Base-by-base conservation (phyloP, 2,888 invertebrate genomes). In the Troilus luridus region DNA sequence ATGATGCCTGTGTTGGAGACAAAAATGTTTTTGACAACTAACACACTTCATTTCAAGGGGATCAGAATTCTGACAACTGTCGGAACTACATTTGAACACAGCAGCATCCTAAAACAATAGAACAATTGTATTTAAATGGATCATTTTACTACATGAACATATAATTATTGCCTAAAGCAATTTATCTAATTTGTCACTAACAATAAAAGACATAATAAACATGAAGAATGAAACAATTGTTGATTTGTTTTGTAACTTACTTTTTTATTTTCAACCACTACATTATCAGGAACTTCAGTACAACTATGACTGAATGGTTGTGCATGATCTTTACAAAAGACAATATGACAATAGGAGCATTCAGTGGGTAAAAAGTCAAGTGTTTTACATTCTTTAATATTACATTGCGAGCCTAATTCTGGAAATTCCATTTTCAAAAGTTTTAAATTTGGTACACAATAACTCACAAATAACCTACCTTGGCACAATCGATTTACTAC, bases 351-450 rank as follows among this genome's bases (percentile, higher is more conserved):
- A 92, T 94, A 93, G 93, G 95, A 94, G 93, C 97, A 97, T 91
- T 95, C 94, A 10, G 96, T 94, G 0, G 97, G 97, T 88, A 97
- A 94, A 94, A 97, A 97, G 94, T 97, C 97, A 59, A 96, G 95
- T 93, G 96, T 96, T 92, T 96, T 96, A 93, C 97, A 97, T 77
- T 94, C 94, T 90, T 94, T 93, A 59, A 95, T 93, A 27, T 95
- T 94, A 93, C 97, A 97, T 67, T 95, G 95, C 93, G 95, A 94
- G 14, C 97, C 97, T n/a, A 96, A 94, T 27, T 95, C 93, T n/a
- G 97, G 97, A 93, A 97, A 96, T 93, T 97, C 97, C 97, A 97
- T 97, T 72, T 54, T 88, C 88, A 77, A n/a, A 21, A 5, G 24
- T 27, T 64, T 41, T 64, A 85, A 77, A 77, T 77, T 77, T 19